phyloP scores from a whole-genome alignment of 2,888 invertebrate genomes.

The Helicoverpa assulta region DNA sequence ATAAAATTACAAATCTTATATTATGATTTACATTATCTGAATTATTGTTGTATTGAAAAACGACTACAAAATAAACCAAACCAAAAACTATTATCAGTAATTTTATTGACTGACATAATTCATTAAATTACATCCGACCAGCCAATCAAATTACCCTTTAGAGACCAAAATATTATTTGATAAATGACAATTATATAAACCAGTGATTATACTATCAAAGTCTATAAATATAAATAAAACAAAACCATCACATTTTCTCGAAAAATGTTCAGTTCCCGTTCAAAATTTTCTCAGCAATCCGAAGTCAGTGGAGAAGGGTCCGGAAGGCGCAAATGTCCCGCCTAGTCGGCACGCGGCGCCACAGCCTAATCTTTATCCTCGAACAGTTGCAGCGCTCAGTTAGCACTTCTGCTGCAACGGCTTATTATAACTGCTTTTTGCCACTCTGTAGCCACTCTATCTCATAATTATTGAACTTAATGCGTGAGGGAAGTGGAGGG shows the following conservation, averaged over 20 bases:
- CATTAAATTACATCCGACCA: no score
- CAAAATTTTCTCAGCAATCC: constrained; percentile 26
- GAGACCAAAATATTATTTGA: no score
- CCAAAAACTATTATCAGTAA: no score
- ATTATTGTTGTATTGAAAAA: no score
- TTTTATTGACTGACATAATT: no score
- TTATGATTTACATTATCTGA: no score
- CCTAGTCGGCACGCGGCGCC: constrained; percentile 59
- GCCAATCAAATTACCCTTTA: no score
- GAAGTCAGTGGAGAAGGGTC: constrained; percentile 57
- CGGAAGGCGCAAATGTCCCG: constrained; percentile 58
- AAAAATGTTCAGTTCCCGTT: constrained; percentile 18
- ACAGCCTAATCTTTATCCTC: constrained; percentile 66
- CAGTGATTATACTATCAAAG: no score
- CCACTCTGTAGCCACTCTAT: constrained; percentile 27
- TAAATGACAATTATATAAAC: no score
- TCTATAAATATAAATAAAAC: background rate
- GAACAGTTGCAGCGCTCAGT: constrained; percentile 56
- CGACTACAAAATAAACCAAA: no score
- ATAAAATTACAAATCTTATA: no score
- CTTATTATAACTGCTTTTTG: constrained; percentile 47
- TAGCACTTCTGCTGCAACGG: constrained; percentile 47
- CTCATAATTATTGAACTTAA: constrained; percentile 37
- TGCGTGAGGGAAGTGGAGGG: constrained; percentile 16
- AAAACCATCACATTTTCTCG: constrained; percentile 7